Base-by-base conservation (phyloP, 2,888 invertebrate genomes). In the Eristalinus sepulchralis region DNA sequence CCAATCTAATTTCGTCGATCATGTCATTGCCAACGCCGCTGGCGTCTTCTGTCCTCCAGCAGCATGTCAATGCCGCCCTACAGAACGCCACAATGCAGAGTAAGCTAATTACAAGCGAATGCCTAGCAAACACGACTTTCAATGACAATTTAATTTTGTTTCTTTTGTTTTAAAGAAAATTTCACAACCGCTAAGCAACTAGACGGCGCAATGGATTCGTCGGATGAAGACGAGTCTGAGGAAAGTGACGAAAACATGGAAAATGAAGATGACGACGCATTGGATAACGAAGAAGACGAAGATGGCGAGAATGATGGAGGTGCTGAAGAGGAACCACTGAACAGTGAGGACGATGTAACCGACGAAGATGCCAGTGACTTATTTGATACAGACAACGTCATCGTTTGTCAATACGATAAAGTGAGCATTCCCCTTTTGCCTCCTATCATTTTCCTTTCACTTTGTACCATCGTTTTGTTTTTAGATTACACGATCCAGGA, bases 401-500 rank as follows among this genome's bases (percentile, higher is more conserved):
- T 99, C 86, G 99, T 99, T 82, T 99, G 99, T 93, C 99, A 99
- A 93, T 99, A 99, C 93, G 99, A 99, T 93, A 99, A 99, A 95
- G 97, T 97, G 92, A 89, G 57, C 47, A 5, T 6, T 11, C 55
- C 17, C 20, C 17, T 20, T 1, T 22, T 6, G 4, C 10, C 9
- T 55, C 22, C 22, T 11, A 47, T 47, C 17, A 17, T 47, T 8
- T 17, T 47, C 47, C 3, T 9, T 0, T 17, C 5, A 27, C 5
- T 11, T 24, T 9, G 34, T 20, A 6, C 39, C 20, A 59, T 11
- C 1, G 20, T 10, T 90, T 89, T 83, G 83, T 81, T 93, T 93
- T 20, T 92, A 97, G 97, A 98, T 99, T 85, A 98, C 98, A 88
- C 95, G 99, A 92, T 98, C 97, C 92, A 96, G 99, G 90, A 99